Percentiles rank a stretch among this genome's conserved stretches.
Conservation (phyloP, 2,113 vertebrate species). For the crab-eating macaque (Macaca fascicularis) region T2T-MFA8v1.1 NC_088378.1:29340001-29340500, state of each 20-base stretch:
- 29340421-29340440: no score
- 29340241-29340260: neutral
- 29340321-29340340: no score
- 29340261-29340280: no score
- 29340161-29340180: neutral
- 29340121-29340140: neutral
- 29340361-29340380: no score
- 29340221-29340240: neutral
- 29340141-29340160: neutral
- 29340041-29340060: neutral
- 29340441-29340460: no score
- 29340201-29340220: neutral
- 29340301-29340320: no score
- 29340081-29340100: neutral
- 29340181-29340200: neutral
- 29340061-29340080: neutral
- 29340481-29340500: no score
- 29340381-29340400: no score
- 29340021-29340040: neutral
- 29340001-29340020: neutral
- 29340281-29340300: no score
- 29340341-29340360: no score
- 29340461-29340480: no score
- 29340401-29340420: no score
- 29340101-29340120: neutral